A percentile compares a stretch with the other conserved stretches of the same genome.
Conservation (phyloP, 2,797 vertebrate species). For the Sparus aurata region DNA sequence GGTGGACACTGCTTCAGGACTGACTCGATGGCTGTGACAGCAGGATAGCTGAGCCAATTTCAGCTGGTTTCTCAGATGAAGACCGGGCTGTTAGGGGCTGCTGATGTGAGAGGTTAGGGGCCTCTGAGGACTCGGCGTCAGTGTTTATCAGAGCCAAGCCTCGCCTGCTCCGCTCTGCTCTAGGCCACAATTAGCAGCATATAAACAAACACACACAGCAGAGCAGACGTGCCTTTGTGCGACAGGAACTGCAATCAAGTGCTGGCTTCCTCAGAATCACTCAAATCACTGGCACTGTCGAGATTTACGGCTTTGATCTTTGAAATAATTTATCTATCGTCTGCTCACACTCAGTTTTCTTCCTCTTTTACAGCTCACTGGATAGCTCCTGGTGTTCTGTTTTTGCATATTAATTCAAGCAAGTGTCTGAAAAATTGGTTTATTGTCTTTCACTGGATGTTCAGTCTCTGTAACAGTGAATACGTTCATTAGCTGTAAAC, state of each 20-base stretch:
- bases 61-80: slow-evolving; percentile 40
- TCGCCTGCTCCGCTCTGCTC: slow-evolving; percentile 59
- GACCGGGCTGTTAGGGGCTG: slow-evolving; percentile 29
- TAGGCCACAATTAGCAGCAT: slow-evolving; percentile 76
- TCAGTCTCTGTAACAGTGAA: slow-evolving; percentile 48
- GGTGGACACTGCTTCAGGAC: neutral
- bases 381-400: slow-evolving; percentile 18
- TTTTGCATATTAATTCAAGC: slow-evolving; percentile 42
- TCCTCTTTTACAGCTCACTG: slow-evolving; percentile 35
- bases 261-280: slow-evolving; percentile 55
- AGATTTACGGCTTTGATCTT: slow-evolving; percentile 65
- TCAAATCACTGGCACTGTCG: slow-evolving; percentile 44
- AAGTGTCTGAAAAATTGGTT: slow-evolving; percentile 46
- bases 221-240: slow-evolving; percentile 51
- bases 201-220: slow-evolving; percentile 74
- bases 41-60: slow-evolving; percentile 26
- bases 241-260: slow-evolving; percentile 72
- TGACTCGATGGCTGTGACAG: neutral
- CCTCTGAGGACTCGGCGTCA: slow-evolving; percentile 56
- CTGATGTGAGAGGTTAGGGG: slow-evolving; percentile 65
- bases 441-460: slow-evolving; percentile 53
- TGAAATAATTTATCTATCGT: slow-evolving; percentile 45
- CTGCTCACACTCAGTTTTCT: slow-evolving; percentile 25
- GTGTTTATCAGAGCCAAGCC: slow-evolving; percentile 67
- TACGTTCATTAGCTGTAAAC: slow-evolving; percentile 41